Conservation (phyloP, 2,797 vertebrate species). For the Parotocinclus haroldoi region DNA sequence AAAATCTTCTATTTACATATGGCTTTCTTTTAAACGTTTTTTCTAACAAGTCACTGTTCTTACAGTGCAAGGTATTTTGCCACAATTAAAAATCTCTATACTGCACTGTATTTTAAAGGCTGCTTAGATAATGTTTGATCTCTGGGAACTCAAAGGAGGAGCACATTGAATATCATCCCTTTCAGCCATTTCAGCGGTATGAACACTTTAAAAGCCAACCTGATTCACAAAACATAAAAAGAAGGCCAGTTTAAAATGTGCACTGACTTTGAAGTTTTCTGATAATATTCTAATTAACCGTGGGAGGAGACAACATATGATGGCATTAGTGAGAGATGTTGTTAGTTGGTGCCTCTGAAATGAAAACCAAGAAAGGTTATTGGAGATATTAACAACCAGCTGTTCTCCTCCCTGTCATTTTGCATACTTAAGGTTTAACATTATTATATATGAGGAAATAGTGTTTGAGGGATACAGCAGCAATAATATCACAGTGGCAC, state of each 20-base stretch:
- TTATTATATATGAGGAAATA: too few relatives aligned
- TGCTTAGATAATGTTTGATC: conserved; percentile 15
- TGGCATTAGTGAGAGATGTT: conserved; percentile 14
- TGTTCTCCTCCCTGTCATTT: too few relatives aligned
- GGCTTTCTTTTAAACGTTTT: too few relatives aligned
- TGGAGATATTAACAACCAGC: background rate
- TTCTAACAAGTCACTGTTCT: background rate
- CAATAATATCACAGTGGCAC: too few relatives aligned
- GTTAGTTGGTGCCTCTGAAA: background rate
- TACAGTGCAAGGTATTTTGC: conserved; percentile 1
- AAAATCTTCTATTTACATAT: too few relatives aligned
- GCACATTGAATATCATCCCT: conserved; percentile 28
- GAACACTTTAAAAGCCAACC: conserved; percentile 43
- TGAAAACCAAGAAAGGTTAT: background rate
- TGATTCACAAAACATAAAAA: conserved; percentile 52
- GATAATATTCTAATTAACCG: conserved; percentile 66
- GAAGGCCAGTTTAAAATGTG: conserved; percentile 51
- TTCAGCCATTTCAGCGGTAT: conserved; percentile 34
- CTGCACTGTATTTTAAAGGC: conserved; percentile 5
- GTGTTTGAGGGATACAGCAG: too few relatives aligned
- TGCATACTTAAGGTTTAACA: too few relatives aligned
- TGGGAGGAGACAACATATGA: conserved; percentile 35
- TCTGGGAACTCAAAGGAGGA: background rate
- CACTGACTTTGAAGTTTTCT: conserved; percentile 58
- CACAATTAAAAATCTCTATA: background rate